Base-by-base conservation (phyloP, 2,113 vertebrate species). In the Hystrix cristata region DNA sequence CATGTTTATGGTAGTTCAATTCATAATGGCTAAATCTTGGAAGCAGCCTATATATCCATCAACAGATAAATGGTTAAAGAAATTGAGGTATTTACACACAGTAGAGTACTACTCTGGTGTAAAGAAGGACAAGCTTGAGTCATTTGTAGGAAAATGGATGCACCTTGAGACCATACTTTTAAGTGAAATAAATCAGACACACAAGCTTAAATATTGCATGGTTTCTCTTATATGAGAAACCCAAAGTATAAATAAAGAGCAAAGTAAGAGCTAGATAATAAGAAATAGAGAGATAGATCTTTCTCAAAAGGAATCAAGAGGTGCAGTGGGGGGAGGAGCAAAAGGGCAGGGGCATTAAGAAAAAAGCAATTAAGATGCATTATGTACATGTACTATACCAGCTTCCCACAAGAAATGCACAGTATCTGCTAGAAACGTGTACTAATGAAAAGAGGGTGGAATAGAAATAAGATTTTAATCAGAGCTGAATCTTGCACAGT, bases 391-490 rank as follows among this genome's bases (percentile, higher is more conserved):
- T 51, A 31, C 25, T 16, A 46, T 51, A 31, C 25, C 46, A 76
- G 72, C 46, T 76, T 13, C 46, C 46, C 74, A 51, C 7, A 31
- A 51, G 5, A 27, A 78, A 78, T 27, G 27, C 23, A 15, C 21
- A 46, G 38, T 51, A 27, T 48, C 14, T 29, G 31, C 27, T 16
- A 51, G 27, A 51, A 51, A 78, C 46, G 29, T 1, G 46, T 31
- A 51, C 46, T 48, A 51, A 29, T 78, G 27, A 78, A 14, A 31
- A 25, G 51, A 48, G 51, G 18, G 97, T 97, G 91, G 91, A 97
- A 97, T 79, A 89, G 91, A 92, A 98, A 96, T 98, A 97, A 96
- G 94, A 95, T 29, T 84, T 87, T 65, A 79, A 89, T 90, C 23
- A 27, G 46, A 5, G 60, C 23, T 74, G 1, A 60, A 43, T 96